A percentile compares a stretch with the other conserved stretches of the same genome.
Evolutionary conservation across 2,888 invertebrate species (phyloP).

Genomic region (Germaria angustata): DNA sequence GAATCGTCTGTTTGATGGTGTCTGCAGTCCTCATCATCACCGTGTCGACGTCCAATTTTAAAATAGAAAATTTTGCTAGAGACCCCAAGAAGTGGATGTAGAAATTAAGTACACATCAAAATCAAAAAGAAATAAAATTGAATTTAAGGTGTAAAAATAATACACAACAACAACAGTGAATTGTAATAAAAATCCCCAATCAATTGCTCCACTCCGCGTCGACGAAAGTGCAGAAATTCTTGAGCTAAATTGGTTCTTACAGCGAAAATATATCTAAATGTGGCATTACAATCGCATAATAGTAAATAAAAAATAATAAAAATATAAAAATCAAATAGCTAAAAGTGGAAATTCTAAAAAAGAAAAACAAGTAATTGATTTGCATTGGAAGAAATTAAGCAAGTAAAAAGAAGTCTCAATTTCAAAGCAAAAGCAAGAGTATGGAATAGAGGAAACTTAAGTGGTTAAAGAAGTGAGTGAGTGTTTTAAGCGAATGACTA

Average conservation of each 20-base stretch:
- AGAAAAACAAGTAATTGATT: conserved; percentile 39
- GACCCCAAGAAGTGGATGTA: conserved; percentile 45
- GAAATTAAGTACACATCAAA: conserved; percentile 45
- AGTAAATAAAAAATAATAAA: conserved; percentile 7
- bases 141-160: conserved; percentile 59
- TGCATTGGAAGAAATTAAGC: conserved; percentile 34
- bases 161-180: conserved; percentile 41
- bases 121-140: conserved; percentile 45
- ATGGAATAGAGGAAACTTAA: conserved; percentile 39
- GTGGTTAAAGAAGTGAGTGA: conserved; percentile 46
- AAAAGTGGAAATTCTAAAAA: conserved; percentile 62
- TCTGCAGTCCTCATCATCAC: conserved; percentile 23
- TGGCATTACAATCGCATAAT: conserved; percentile 55
- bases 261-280: conserved; percentile 55
- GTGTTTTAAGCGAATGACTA: conserved; percentile 51
- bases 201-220: conserved; percentile 54
- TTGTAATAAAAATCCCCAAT: conserved; percentile 56
- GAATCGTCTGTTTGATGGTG: conserved; percentile 28
- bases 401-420: conserved; percentile 43
- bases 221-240: conserved; percentile 66
- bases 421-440: conserved; percentile 49
- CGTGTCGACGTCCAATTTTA: conserved; percentile 33
- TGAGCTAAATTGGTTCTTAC: conserved; percentile 64
- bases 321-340: conserved; percentile 48
- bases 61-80: conserved; percentile 49